Evolutionary conservation across 2,113 vertebrate species (phyloP), one percentile per base, ranked within the genome.

Genomic region (Monarcha castaneiventris): DNA sequence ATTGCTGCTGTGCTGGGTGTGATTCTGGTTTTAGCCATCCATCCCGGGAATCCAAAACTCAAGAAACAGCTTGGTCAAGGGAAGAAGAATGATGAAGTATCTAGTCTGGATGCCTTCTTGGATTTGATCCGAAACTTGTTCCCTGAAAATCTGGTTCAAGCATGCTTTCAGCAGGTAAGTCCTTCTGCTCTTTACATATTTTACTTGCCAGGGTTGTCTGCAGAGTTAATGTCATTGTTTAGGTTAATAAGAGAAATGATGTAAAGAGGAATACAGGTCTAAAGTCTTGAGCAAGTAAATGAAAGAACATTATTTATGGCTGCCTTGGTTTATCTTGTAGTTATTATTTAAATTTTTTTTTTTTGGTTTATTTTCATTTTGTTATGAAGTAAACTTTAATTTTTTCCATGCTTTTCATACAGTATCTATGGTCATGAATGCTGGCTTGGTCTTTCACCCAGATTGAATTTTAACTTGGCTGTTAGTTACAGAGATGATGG

Each of bases 81-180:
- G 49, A 97, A 98, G 94, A 98, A 99, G 91, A 99, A 99, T 2
- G 99, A 99, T 13, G 99, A 99, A 13, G 99, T 99, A 52, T 99
- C 99, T 83, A 99, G 99, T 93, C 97, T 99, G 97, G 99, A 99
- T 87, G 99, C 99, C 89, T 99, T 99, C 97, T 98, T 99, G 96
- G 99, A 99, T 97, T 98, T 99, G 49, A 99, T 99, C 95, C 98
- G 99, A 95, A 99, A 99, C 88, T 98, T 99, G 51, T 99, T 99
- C 95, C 99, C 99, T 11, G 99, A 99, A 97, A 99, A 99, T 92
- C 97, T 99, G 90, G 99, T 99, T 71, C 99, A 99, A 96, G 99
- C 99, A 30, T 99, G 99, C 97, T 99, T 99, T 98, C 98, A 99
- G 85, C 99, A 99, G 99, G 99, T 99, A 97, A 97, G 25, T 29